Evolutionary conservation across 2,888 invertebrate species (phyloP), one percentile per base, ranked within the genome.

Genomic region (Periphyllus acericola): DNA sequence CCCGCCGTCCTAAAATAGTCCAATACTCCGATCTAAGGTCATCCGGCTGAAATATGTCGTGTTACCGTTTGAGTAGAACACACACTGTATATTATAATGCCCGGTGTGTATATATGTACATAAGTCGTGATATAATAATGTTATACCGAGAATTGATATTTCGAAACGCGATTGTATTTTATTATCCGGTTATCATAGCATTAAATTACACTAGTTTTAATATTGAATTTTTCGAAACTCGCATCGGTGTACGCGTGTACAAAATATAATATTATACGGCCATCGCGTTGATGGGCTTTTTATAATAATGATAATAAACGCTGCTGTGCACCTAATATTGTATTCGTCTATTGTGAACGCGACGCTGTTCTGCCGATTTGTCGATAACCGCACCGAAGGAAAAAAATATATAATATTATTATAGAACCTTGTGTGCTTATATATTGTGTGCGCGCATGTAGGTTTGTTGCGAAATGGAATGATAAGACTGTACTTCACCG

Each of bases 181-280:
- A 83, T 36, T 83, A 83, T 83, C 60, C 60, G 60, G 40, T 75
- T 60, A 75, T 83, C 75, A 21, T 29, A 46, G 46, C 46, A 17
- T 71, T 71, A 71, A 82, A 82, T 82, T 82, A 82, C 82, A 34
- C 29, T n/a, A 71, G 46, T 29, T 82, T 40, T 68, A 71, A 82
- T 81, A 68, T 68, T 71, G 81, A 29, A 81, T 82, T 71, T 82
- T 82, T 46, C 1, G 46, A 82, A 52, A 71, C n/a, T n/a, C 25
- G 68, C 34, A 21, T 78, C 21, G 34, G 32, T 46, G 21, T n/a
- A 66, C 34, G 29, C 8, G 29, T 25, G 40, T 32, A 21, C n/a
- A 40, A 46, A 68, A 29, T 6, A 29, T 68, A 29, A 68, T 68
- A 68, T 29, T 68, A 68, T 3, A 29, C n/a, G 19, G 40, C 55